Base-by-base conservation (phyloP, 2,113 vertebrate species). In the Danio rerio region DNA sequence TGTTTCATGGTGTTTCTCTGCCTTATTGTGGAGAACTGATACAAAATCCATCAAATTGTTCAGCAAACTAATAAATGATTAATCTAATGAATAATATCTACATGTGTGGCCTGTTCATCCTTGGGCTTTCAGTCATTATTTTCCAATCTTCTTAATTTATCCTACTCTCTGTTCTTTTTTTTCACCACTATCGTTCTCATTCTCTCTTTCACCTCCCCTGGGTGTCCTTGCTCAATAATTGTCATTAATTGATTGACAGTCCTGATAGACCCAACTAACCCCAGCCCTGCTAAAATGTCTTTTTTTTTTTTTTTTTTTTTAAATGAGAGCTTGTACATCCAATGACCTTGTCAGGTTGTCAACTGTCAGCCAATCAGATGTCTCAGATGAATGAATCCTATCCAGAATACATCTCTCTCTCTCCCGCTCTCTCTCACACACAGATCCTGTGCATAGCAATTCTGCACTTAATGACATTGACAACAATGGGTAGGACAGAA, bases 211-310 rank as follows among this genome's bases (percentile, higher is more conserved):
- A 88, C 94, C 95, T 94, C 94, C 95, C 93, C 92, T 91, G 87
- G 87, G 95, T 92, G 93, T 96, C 95, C 95, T 96, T 96, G 95
- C 95, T 96, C 96, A 96, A 96, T 97, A 97, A 97, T 97, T 97
- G 96, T 96, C 96, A 98, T 96, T 98, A 97, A 98, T 97, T 97
- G 96, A 99, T 97, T 98, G 97, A 98, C 98, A 98, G 96, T 94
- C 96, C 95, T 92, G 95, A 96, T 95, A 95, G 97, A 95, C 95
- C 96, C 92, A 95, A 95, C 94, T 98, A 96, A 99, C 96, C 97
- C 94, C 93, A 90, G 94, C 95, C 95, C 95, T 94, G 92, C 96
- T 96, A 94, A 94, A 93, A 86, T 96, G 96, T 97, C 95, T 96
- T 91, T 96, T 95, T 93, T 96, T 96, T 96, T 91, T 96, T 95